These are phyloP conservation scores for Perizoma flavofasciatum DNA, from an alignment of 2,888 invertebrate genomes.

Conservation along the genomic window DNA sequence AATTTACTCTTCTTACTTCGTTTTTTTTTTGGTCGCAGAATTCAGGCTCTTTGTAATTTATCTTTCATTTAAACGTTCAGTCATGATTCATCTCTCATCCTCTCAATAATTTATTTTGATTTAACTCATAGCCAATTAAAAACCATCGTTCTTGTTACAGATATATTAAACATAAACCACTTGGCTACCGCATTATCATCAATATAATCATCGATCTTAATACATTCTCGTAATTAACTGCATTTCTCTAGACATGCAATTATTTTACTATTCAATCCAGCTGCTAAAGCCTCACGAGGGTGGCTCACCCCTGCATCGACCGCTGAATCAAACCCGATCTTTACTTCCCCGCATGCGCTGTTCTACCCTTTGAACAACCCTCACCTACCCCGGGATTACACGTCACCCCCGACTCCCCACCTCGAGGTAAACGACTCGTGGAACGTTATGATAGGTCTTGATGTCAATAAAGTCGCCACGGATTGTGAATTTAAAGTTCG, in stretches of 20 bases:
- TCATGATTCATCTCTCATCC: no score
- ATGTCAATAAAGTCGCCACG: conserved; percentile 32
- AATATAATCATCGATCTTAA: no score
- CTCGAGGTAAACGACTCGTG: conserved; percentile 69
- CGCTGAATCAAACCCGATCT: conserved; percentile 45
- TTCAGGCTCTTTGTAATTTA: no score
- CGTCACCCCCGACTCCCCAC: conserved; percentile 59
- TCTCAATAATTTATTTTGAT: neutral
- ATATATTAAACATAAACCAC: no score
- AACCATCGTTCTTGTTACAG: no score
- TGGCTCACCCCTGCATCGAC: conserved; percentile 44
- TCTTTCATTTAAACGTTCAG: no score
- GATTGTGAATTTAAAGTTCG: conserved; percentile 22
- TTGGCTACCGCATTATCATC: no score
- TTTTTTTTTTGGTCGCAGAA: no score
- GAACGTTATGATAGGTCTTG: conserved; percentile 77
- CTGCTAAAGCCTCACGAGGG: conserved; percentile 23
- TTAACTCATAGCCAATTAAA: no score
- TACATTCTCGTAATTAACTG: conserved; percentile 1
- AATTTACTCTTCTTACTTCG: no score
- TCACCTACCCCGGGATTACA: conserved; percentile 54
- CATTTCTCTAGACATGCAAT: conserved; percentile 27
- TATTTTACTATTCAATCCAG: conserved; percentile 32
- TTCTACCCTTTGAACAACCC: conserved; percentile 30
- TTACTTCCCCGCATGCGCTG: conserved; percentile 60